Evolutionary conservation across 1,140 invertebrate species (phyloP), one percentile per base, ranked within the genome.

Genomic region (Drosophila paulistorum): DNA sequence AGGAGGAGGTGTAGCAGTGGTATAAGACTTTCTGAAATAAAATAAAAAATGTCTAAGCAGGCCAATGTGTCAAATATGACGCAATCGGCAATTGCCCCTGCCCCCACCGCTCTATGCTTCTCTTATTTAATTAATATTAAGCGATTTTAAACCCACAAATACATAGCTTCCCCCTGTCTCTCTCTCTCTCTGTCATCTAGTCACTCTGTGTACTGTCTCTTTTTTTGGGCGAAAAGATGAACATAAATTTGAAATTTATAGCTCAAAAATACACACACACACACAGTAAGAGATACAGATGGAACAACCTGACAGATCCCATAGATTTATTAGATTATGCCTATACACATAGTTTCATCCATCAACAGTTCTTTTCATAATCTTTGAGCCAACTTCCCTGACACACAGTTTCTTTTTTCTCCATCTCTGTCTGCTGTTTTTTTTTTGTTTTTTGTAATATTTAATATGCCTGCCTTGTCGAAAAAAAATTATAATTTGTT

Each of bases 361-460:
- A 80, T 87, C 83, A 87, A 87, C 83, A 89, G 79, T 76, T 86
- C 83, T 78, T 87, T 86, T 86, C 79, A 79, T 82, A 82, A 79
- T 82, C 79, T 70, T 67, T 77, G 10, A 20, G 17, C 45, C 45
- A 51, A 51, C 45, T 48, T 48, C 45, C 45, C 30, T 30, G 30
- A 30, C 30, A 30, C 30, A 30, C 30, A 30, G 30, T 30, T 83
- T 80, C 62, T 65, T 71, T 67, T 74, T 74, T 71, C 65, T 74
- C 77, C 71, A 71, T 58, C 66, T 71, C 65, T 74, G 81, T 71
- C 65, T 63, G 30, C 30, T 30, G 30, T 30, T 30, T 57, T 61
- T 65, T 68, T 30, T 30, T 65, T 37, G 48, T 61, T 65, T 68
- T 30, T 30, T 65, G 30, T 11, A n/a, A 65, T 70, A 64, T 66